A percentile compares a stretch with the other conserved stretches of the same genome.
Evolutionary conservation across 2,797 vertebrate species (phyloP).

Genomic region (Chelon auratus): DNA sequence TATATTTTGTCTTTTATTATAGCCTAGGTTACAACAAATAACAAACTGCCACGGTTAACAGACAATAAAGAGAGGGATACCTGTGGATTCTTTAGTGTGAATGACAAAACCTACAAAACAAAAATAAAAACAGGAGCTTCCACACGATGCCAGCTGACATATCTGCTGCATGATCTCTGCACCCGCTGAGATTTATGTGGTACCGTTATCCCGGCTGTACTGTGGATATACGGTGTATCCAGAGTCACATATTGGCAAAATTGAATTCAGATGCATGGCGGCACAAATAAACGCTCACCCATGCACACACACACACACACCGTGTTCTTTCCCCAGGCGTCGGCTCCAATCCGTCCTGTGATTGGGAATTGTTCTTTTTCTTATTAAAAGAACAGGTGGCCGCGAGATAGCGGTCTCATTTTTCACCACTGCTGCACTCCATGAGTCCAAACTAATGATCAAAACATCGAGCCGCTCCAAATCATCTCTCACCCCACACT

Average conservation of each 20-base stretch:
- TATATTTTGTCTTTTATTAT: too few relatives aligned
- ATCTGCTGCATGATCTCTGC: slow-evolving; percentile 18
- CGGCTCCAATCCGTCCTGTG: slow-evolving; percentile 62
- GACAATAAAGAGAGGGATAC: not conserved
- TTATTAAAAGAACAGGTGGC: slow-evolving; percentile 81
- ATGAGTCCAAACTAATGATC: slow-evolving; percentile 80
- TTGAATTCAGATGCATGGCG: slow-evolving; percentile 29
- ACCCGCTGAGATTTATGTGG: slow-evolving; percentile 14
- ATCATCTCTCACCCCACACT: slow-evolving; percentile 70
- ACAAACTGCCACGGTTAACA: not conserved
- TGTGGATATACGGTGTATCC: slow-evolving; percentile 1
- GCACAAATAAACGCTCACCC: slow-evolving; percentile 32
- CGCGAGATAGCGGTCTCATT: slow-evolving; percentile 72
- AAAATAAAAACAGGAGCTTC: too few relatives aligned
- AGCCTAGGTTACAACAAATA: not conserved
- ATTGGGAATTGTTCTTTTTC: slow-evolving; percentile 73
- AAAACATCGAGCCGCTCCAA: slow-evolving; percentile 74
- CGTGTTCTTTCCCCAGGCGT: slow-evolving; percentile 41
- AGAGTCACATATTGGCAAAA: slow-evolving; percentile 14
- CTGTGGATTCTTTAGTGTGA: not conserved
- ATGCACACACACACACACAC: slow-evolving; percentile 4
- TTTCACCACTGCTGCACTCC: slow-evolving; percentile 70
- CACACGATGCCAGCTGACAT: not conserved
- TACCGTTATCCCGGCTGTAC: not conserved
- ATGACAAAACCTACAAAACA: too few relatives aligned